A percentile compares a stretch with the other conserved stretches of the same genome.
phyloP scores from a whole-genome alignment of 2,113 vertebrate species.

The Anarhynchus alexandrinus region DNA sequence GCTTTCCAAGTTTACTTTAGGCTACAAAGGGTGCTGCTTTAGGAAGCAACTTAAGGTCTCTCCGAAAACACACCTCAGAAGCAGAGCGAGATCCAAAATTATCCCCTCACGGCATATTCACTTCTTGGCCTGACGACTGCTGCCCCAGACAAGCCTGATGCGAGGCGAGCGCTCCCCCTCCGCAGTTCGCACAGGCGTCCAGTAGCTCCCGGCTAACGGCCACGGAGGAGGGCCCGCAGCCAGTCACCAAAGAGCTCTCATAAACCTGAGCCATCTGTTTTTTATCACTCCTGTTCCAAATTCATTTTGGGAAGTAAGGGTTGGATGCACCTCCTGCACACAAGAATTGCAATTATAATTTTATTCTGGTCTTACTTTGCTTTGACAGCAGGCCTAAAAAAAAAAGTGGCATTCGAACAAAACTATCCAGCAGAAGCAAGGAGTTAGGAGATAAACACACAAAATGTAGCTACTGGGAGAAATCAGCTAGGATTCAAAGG shows the following conservation, averaged over 20 bases:
- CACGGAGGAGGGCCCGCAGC: neutral
- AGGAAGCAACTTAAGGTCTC: neutral
- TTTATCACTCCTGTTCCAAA: slow-evolving; percentile 18
- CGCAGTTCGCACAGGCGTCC: neutral
- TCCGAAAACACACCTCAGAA: neutral
- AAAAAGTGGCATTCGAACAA: neutral
- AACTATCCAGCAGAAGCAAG: neutral
- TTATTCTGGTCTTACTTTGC: neutral
- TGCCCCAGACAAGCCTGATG: neutral
- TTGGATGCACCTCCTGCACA: slow-evolving; percentile 14
- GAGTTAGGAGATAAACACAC: neutral
- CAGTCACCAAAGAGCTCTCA: neutral
- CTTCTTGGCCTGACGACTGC: neutral
- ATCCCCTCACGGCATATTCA: fast-evolving
- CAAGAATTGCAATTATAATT: neutral
- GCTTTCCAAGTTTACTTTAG: neutral
- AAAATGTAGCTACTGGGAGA: neutral
- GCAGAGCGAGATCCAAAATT: neutral
- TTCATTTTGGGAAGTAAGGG: neutral
- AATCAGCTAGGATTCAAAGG: neutral
- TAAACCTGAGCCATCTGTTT: slow-evolving; percentile 4
- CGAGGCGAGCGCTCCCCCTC: neutral
- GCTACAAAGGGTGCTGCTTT: neutral
- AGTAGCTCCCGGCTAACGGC: neutral
- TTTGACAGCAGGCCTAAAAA: neutral